These are phyloP conservation scores for Onthophagus sagittarius DNA, from an alignment of 2,888 invertebrate species.

Conservation along the genomic window DNA sequence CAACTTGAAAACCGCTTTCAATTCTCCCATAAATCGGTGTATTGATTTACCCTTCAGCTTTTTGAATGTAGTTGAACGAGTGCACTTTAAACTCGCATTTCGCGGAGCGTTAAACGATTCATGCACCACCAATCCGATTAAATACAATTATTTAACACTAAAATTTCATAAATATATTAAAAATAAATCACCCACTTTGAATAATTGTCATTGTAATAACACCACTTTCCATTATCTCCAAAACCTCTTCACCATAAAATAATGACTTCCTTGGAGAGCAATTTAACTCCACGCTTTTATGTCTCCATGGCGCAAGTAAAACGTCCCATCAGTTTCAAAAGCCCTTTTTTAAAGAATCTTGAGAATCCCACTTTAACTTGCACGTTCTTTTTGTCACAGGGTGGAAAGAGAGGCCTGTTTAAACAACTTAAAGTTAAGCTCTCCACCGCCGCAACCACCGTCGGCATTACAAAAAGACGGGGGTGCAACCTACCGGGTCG, in stretches of 20 bases:
- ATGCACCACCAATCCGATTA: neutral
- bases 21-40: neutral
- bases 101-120: no score
- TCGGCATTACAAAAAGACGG: slow-evolving; percentile 30
- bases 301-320: neutral
- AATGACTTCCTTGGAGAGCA: neutral
- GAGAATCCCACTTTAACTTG: neutral
- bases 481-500: slow-evolving; percentile 20
- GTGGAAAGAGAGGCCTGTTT: slow-evolving; percentile 42
- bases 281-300: neutral
- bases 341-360: neutral
- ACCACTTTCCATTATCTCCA: neutral
- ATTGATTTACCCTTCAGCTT: neutral
- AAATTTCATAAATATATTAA: no score
- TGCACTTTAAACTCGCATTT: neutral
- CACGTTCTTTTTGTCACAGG: slow-evolving; percentile 31
- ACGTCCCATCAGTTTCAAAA: neutral
- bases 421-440: slow-evolving; percentile 42
- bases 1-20: neutral
- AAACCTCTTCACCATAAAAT: no score
- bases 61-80: neutral
- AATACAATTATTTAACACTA: neutral
- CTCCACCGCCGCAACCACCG: neutral
- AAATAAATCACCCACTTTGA: neutral
- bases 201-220: neutral